These are phyloP conservation scores for Craniophora ligustri DNA, from an alignment of 2,888 invertebrate genomes.

Conservation along the genomic window DNA sequence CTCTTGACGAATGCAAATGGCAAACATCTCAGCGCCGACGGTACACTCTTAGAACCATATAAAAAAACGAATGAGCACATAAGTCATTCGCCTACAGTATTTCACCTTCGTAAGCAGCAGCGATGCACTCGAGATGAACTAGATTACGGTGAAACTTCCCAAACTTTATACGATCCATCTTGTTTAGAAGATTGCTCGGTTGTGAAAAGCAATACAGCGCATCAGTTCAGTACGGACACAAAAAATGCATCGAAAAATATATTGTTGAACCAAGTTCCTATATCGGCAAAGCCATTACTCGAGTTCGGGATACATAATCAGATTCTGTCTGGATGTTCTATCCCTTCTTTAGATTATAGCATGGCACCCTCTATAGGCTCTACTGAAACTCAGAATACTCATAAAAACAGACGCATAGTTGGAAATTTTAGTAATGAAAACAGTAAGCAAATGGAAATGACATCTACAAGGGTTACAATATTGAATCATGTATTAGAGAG, in stretches of 20 bases:
- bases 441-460: slow-evolving; percentile 22
- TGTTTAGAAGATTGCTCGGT: slow-evolving; percentile 29
- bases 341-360: slow-evolving; percentile 52
- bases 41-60: slow-evolving; percentile 62
- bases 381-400: slow-evolving; percentile 11
- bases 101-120: slow-evolving; percentile 49
- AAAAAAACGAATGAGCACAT: slow-evolving; percentile 58
- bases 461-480: slow-evolving; percentile 64
- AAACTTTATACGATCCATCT: slow-evolving; percentile 36
- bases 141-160: slow-evolving; percentile 48
- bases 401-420: slow-evolving; percentile 19
- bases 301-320: slow-evolving; percentile 41
- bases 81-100: slow-evolving; percentile 56
- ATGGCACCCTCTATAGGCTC: slow-evolving; percentile 39
- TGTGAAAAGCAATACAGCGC: slow-evolving; percentile 23
- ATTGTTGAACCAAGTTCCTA: slow-evolving; percentile 25
- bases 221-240: slow-evolving; percentile 5
- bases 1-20: slow-evolving; percentile 81
- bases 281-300: slow-evolving; percentile 24
- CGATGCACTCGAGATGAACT: slow-evolving; percentile 48
- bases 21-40: slow-evolving; percentile 68
- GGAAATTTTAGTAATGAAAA: slow-evolving; percentile 7
- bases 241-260: slow-evolving; percentile 30
- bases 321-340: slow-evolving; percentile 32
- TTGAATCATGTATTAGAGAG: slow-evolving; percentile 87